Evolutionary conservation across 2,113 vertebrate genomes (phyloP).

Genomic region (Ctenomys sociabilis): DNA sequence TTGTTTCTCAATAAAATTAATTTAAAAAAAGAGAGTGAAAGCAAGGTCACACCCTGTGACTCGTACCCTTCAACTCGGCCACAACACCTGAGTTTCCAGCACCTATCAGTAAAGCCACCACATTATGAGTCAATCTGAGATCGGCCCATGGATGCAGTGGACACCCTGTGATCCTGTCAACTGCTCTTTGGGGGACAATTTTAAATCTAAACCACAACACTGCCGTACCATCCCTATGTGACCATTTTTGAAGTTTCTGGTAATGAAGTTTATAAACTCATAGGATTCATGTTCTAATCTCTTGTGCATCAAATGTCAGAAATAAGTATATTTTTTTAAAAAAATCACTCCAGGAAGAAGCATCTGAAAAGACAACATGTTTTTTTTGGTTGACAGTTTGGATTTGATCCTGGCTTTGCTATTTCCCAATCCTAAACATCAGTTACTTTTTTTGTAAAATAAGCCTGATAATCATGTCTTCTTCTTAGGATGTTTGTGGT

Average conservation of each 20-base stretch:
- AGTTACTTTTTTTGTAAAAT: neutral
- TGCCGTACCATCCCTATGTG: neutral
- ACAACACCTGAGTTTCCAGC: neutral
- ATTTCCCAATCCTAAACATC: neutral
- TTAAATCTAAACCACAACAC: neutral
- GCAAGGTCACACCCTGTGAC: neutral
- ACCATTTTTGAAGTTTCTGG: neutral
- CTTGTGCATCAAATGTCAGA: neutral
- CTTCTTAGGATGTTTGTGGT: neutral
- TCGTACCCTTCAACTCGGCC: neutral
- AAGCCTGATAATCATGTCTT: neutral
- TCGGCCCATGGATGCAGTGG: too few species aligned
- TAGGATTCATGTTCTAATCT: neutral
- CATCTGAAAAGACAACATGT: neutral
- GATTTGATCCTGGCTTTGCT: neutral
- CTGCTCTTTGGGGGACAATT: neutral
- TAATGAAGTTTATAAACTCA: neutral
- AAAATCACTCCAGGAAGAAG: neutral
- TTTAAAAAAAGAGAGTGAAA: too few species aligned
- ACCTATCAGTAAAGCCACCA: neutral
- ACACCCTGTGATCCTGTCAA: neutral
- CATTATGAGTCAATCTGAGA: neutral
- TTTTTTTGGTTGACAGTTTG: neutral
- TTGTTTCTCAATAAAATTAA: too few species aligned
- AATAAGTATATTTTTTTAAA: neutral